These are phyloP conservation scores for Alaudala cheleensis DNA, from an alignment of 2,113 vertebrate species.

Conservation along the genomic window DNA sequence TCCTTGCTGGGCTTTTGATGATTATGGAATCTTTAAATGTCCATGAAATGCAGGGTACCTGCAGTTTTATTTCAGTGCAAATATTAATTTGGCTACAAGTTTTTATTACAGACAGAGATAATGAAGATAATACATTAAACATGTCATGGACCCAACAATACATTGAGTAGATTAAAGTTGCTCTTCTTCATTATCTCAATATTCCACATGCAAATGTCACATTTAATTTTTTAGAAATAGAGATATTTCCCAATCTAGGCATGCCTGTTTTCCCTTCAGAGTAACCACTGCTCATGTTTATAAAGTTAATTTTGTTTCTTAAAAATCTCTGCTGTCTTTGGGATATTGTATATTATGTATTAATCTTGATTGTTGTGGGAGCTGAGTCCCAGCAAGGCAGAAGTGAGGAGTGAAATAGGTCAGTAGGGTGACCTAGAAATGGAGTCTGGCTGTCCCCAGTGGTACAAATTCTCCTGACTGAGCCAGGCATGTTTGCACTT, in stretches of 20 bases:
- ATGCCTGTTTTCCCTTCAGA: background rate
- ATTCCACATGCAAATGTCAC: background rate
- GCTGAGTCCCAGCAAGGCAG: background rate
- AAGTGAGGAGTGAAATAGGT: background rate
- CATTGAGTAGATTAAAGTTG: background rate
- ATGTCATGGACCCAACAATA: background rate
- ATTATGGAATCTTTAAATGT: background rate
- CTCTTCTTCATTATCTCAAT: background rate
- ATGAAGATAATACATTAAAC: background rate
- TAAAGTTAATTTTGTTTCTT: background rate
- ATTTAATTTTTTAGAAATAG: background rate
- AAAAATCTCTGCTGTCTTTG: background rate
- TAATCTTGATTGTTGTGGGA: background rate
- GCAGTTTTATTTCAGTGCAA: background rate
- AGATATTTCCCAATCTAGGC: background rate
- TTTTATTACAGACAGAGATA: background rate
- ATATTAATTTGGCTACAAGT: background rate
- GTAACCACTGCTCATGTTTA: background rate
- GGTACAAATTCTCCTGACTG: background rate
- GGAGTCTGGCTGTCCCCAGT: background rate
- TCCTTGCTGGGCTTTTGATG: background rate
- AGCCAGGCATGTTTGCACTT: background rate
- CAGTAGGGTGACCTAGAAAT: background rate
- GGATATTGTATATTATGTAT: background rate
- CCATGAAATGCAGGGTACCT: background rate